phyloP scores from a whole-genome alignment of 2,888 invertebrate genomes.

The Strigamia transsilvanica region DNA sequence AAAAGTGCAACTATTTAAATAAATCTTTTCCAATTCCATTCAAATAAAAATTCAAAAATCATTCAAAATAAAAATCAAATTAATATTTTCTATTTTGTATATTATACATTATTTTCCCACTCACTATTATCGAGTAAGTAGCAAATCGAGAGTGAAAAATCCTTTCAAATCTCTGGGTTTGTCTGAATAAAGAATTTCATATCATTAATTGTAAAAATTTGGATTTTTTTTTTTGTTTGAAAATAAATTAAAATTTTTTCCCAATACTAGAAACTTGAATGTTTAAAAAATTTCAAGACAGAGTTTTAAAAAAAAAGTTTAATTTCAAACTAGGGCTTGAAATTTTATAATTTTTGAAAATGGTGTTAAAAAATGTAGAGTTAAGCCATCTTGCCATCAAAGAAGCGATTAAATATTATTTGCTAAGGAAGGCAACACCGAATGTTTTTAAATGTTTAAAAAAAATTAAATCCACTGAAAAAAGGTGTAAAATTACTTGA shows the following conservation, averaged over 20 bases:
- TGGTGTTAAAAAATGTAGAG: conserved; percentile 35
- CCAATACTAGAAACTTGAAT: background rate
- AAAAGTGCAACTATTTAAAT: background rate
- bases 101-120: no score
- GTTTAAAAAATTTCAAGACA: background rate
- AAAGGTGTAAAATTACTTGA: conserved; percentile 16
- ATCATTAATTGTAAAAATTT: background rate
- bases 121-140: no score
- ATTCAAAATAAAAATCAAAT: no score
- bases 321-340: background rate
- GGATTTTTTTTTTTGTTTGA: background rate
- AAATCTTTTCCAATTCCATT: no score
- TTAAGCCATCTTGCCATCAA: conserved; percentile 38
- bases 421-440: conserved; percentile 17
- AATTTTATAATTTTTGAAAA: background rate
- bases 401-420: conserved; percentile 38
- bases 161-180: no score
- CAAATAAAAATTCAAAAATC: background rate
- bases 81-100: no score
- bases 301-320: background rate
- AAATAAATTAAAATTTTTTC: background rate
- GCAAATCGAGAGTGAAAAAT: no score
- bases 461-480: conserved; percentile 31
- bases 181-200: background rate
- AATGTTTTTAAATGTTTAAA: conserved; percentile 35